Conservation (phyloP, 2,797 vertebrate genomes). For the Potorous gilbertii region DNA sequence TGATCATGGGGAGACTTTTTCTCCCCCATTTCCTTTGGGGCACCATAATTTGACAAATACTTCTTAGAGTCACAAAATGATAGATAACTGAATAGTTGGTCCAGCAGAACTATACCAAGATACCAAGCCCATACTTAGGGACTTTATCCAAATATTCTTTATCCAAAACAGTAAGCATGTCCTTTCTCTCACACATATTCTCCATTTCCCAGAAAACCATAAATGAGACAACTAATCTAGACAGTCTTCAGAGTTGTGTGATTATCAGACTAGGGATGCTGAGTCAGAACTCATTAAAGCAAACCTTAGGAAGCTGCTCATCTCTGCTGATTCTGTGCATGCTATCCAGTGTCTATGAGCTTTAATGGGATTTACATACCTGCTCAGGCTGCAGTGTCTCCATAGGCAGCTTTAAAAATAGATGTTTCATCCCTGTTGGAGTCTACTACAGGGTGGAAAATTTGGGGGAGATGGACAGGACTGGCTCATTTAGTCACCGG, state of each 20-base stretch:
- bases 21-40: too few species aligned
- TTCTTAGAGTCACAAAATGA: background rate
- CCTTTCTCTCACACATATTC: background rate
- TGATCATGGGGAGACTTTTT: background rate
- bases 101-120: background rate
- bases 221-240: constrained; percentile 52
- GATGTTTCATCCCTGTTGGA: constrained; percentile 52
- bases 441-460: constrained; percentile 46
- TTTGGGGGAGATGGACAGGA: constrained; percentile 38
- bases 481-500: constrained; percentile 67
- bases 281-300: constrained; percentile 66
- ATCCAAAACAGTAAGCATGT: constrained; percentile 43
- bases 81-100: background rate
- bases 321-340: constrained; percentile 21
- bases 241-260: constrained; percentile 23
- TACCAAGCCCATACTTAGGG: background rate
- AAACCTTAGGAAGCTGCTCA: constrained; percentile 23
- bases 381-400: constrained; percentile 51
- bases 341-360: constrained; percentile 21
- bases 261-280: constrained; percentile 59
- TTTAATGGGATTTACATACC: constrained; percentile 60
- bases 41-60: too few species aligned
- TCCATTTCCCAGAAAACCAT: constrained; percentile 23
- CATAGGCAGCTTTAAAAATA: constrained; percentile 64
- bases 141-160: background rate